These are phyloP conservation scores for Harlomillsia oculata DNA, from an alignment of 1,140 invertebrate genomes.

Conservation along the genomic window DNA sequence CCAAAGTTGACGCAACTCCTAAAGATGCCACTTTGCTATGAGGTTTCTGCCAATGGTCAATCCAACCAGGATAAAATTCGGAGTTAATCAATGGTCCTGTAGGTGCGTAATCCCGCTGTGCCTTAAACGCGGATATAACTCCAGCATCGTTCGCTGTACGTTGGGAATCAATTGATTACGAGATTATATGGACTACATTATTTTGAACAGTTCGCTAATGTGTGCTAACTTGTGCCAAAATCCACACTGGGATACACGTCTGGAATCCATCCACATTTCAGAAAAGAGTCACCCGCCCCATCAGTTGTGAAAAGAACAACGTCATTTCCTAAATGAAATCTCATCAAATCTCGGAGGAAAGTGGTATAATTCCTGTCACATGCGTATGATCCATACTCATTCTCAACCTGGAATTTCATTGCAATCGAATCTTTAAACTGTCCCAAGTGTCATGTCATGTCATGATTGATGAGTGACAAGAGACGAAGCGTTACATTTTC, in stretches of 20 bases:
- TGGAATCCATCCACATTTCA: conserved; percentile 41
- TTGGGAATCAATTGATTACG: not conserved
- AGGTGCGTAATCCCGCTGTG: conserved; percentile 34
- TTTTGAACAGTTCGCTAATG: too few relatives aligned
- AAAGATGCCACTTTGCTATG: conserved; percentile 31
- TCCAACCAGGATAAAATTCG: conserved; percentile 39
- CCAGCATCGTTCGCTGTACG: too few relatives aligned
- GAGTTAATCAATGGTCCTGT: conserved; percentile 39
- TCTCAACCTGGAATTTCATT: conserved; percentile 31
- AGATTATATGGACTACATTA: too few relatives aligned
- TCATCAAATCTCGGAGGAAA: conserved; percentile 39
- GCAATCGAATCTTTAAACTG: not conserved
- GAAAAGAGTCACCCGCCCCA: conserved; percentile 28
- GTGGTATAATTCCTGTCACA: conserved; percentile 37
- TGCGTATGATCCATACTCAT: conserved; percentile 42
- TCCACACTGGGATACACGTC: conserved; percentile 40
- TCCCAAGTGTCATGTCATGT: not conserved
- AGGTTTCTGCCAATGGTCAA: conserved; percentile 39
- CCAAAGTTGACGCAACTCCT: conserved; percentile 27
- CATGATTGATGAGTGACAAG: too few relatives aligned
- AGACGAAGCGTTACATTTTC: not conserved
- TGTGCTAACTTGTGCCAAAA: conserved; percentile 38
- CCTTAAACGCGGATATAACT: conserved; percentile 29
- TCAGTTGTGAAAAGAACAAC: conserved; percentile 48
- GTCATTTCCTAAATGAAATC: conserved; percentile 41